Percentiles rank a stretch among this genome's conserved stretches.
These are phyloP conservation scores for Cephus pulcher DNA, from an alignment of 2,888 invertebrate genomes.

Conservation along the genomic window DNA sequence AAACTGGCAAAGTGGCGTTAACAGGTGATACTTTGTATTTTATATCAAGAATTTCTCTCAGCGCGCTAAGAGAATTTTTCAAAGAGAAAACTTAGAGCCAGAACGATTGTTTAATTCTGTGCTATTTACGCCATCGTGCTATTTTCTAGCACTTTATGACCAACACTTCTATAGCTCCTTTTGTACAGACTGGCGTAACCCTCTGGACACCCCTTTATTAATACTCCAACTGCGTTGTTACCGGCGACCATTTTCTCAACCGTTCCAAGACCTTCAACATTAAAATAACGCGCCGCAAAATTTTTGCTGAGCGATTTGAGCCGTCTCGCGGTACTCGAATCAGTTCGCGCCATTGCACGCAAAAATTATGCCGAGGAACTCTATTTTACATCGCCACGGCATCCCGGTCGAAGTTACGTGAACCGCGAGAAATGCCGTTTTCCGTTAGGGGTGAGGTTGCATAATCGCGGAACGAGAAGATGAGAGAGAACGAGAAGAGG, in stretches of 20 bases:
- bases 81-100: background rate
- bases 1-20: background rate
- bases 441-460: background rate
- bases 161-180: background rate
- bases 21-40: background rate
- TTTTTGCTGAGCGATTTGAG: conserved; percentile 44
- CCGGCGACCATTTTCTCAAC: conserved; percentile 3
- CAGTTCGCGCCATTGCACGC: conserved; percentile 40
- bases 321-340: conserved; percentile 20
- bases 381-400: background rate
- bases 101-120: background rate
- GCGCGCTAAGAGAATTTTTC: background rate
- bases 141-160: background rate
- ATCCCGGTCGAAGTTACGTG: background rate
- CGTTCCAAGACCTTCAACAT: conserved; percentile 17
- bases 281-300: conserved; percentile 30
- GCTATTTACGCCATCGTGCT: background rate
- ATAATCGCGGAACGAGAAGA: background rate
- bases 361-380: conserved; percentile 38
- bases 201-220: background rate
- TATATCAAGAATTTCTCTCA: background rate
- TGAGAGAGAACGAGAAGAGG: background rate
- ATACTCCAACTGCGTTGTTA: background rate
- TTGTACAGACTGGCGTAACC: background rate
- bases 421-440: background rate